Evolutionary conservation across 2,113 vertebrate species (phyloP).

Genomic region (Rhegmatorhina hoffmannsi): DNA sequence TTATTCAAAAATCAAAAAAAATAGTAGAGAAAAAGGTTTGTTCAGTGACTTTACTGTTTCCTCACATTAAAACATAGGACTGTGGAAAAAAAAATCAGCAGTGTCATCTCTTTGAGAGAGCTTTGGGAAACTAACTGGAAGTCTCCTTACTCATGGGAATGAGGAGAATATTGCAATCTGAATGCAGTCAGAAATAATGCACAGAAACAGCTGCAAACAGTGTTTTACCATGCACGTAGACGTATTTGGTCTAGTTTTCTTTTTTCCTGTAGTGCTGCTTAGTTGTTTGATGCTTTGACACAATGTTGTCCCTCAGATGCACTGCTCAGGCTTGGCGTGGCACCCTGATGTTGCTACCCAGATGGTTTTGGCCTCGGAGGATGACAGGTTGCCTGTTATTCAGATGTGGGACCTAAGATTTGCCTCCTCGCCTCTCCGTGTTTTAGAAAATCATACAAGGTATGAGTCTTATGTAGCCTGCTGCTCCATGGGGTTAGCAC

Average conservation of each 20-base stretch:
- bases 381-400: slow-evolving; percentile 92
- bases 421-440: slow-evolving; percentile 91
- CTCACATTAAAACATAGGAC: not conserved
- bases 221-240: not conserved
- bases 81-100: not conserved
- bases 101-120: not conserved
- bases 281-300: not conserved
- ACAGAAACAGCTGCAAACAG: not conserved
- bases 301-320: slow-evolving; percentile 81
- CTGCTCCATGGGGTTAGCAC: rapidly evolving
- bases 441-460: slow-evolving; percentile 94
- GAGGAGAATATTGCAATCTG: not conserved
- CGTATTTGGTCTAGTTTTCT: not conserved
- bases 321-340: slow-evolving; percentile 95
- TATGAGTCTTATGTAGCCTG: not conserved
- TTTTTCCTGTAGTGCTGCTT: not conserved
- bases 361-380: slow-evolving; percentile 92
- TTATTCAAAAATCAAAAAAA: not conserved
- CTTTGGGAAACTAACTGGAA: not conserved
- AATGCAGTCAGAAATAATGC: not conserved
- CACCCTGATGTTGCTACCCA: slow-evolving; percentile 97
- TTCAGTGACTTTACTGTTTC: not conserved
- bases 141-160: not conserved
- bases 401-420: slow-evolving; percentile 98
- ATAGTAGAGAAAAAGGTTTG: not conserved